These are phyloP conservation scores for Lepeophtheirus salmonis DNA, from an alignment of 1,140 invertebrate genomes.

Conservation along the genomic window DNA sequence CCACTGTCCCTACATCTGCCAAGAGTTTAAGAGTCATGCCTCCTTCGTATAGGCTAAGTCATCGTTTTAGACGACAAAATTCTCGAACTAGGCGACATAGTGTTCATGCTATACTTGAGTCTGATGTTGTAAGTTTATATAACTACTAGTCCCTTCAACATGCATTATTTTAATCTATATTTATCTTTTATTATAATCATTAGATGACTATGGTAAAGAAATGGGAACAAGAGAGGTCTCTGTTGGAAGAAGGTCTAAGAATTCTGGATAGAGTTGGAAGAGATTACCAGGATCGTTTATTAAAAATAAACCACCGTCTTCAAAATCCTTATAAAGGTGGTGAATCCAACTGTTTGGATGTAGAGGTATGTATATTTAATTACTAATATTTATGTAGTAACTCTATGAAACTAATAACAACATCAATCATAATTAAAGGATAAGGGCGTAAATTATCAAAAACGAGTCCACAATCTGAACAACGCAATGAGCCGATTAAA, in stretches of 20 bases:
- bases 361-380: too few relatives aligned
- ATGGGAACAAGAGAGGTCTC: not conserved
- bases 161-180: too few relatives aligned
- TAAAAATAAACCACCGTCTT: not conserved
- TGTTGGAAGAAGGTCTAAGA: not conserved
- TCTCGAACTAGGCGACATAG: not conserved
- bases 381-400: too few relatives aligned
- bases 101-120: not conserved
- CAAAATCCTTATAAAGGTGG: too few relatives aligned
- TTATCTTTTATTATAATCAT: not conserved
- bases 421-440: too few relatives aligned
- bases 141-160: too few relatives aligned
- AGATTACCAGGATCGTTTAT: not conserved
- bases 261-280: not conserved
- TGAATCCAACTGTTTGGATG: too few relatives aligned
- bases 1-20: not conserved
- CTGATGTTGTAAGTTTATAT: not conserved
- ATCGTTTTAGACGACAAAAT: not conserved
- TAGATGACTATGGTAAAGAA: not conserved
- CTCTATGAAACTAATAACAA: too few relatives aligned
- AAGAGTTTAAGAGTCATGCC: not conserved
- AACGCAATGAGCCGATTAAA: too few relatives aligned
- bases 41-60: not conserved
- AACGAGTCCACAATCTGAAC: too few relatives aligned
- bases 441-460: too few relatives aligned